Conservation (phyloP, 1,140 invertebrate species). For the Aphis craccivora region DNA sequence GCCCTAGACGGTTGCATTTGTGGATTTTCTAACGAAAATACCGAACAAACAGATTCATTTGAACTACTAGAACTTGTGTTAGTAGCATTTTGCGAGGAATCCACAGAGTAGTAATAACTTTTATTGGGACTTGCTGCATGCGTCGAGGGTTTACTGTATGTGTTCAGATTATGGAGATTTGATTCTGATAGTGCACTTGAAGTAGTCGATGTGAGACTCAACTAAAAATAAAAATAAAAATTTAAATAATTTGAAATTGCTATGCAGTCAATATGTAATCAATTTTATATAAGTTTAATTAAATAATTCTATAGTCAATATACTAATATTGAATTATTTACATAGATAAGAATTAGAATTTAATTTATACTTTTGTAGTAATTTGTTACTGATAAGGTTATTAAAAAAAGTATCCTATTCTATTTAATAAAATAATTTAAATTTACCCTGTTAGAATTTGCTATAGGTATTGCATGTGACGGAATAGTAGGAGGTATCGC, state of each 20-base stretch:
- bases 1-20: slow-evolving; percentile 63
- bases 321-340: not conserved
- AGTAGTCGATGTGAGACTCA: slow-evolving; percentile 37
- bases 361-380: not conserved
- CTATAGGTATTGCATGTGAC: slow-evolving; percentile 37
- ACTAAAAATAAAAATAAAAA: not conserved
- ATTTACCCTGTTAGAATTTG: slow-evolving; percentile 49
- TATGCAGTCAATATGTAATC: not conserved
- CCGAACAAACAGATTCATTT: slow-evolving; percentile 76
- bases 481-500: slow-evolving; percentile 42
- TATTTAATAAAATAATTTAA: not conserved
- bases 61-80: slow-evolving; percentile 72
- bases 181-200: slow-evolving; percentile 55
- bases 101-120: slow-evolving; percentile 58
- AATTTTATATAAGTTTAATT: not conserved
- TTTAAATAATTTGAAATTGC: not conserved
- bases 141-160: slow-evolving; percentile 28
- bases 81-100: slow-evolving; percentile 61
- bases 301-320: not conserved
- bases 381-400: not conserved
- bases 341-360: not conserved
- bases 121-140: slow-evolving; percentile 53
- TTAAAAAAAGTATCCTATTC: not conserved
- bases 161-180: slow-evolving; percentile 42
- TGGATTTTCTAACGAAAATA: slow-evolving; percentile 65